A percentile compares a stretch with the other conserved stretches of the same genome.
phyloP scores from a whole-genome alignment of 2,888 invertebrate genomes.

The Vesta saturnalis region DNA sequence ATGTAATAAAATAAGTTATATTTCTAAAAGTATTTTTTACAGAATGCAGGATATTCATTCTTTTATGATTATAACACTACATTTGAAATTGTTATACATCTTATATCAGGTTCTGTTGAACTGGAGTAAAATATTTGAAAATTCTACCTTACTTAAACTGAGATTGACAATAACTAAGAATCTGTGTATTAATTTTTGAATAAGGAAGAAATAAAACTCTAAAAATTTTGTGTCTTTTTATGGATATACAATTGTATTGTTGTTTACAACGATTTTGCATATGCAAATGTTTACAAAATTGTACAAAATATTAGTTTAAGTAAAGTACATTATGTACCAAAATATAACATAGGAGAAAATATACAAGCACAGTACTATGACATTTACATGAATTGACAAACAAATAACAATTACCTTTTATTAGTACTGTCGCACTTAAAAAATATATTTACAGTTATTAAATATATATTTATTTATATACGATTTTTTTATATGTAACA shows the following conservation, averaged over 20 bases:
- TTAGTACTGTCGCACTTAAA: constrained; percentile 43
- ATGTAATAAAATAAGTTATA: no score
- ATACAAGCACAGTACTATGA: constrained; percentile 31
- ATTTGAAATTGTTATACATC: no score
- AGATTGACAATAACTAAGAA: no score
- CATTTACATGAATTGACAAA: constrained; percentile 33
- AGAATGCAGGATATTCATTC: no score
- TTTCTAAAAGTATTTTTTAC: no score
- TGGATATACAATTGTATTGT: constrained; percentile 35
- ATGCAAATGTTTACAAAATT: constrained; percentile 47
- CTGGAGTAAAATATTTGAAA: no score
- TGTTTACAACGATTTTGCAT: constrained; percentile 34
- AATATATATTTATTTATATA: constrained; percentile 39
- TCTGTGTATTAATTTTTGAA: no score
- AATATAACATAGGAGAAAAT: constrained; percentile 41
- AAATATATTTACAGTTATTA: constrained; percentile 40
- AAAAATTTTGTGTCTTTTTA: constrained; percentile 7
- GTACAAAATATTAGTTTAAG: constrained; percentile 45
- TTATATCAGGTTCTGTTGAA: no score
- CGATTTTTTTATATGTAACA: constrained; percentile 41
- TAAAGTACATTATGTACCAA: constrained; percentile 44
- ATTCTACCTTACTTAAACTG: no score
- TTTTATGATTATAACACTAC: no score
- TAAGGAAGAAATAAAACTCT: no score
- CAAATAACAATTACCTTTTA: constrained; percentile 37